Base-by-base conservation (phyloP, 2,888 invertebrate species). In the Drosophila cyrtoloma region DNA sequence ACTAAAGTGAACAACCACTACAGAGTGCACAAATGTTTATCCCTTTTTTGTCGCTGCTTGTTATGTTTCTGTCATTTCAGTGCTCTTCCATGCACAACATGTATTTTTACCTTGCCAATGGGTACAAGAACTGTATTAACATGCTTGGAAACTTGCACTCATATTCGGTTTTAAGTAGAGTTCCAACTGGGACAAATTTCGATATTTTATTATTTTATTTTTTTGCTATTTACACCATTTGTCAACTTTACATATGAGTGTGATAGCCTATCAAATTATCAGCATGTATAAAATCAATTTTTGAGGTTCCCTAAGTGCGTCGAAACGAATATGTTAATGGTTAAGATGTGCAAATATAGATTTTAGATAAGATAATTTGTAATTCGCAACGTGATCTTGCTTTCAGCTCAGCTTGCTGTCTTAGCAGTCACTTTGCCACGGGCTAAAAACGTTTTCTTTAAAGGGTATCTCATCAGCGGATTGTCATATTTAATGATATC, bases 401-500 rank as follows among this genome's bases (percentile, higher is more conserved):
- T 26, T n/a, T n/a, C 9, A 42, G 4, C n/a, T n/a, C 5, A n/a
- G 42, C 37, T 37, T 37, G 10, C 42, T 32, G 32, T 32, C 44
- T 42, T n/a, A 10, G 10, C 22, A 14, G 22, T 7, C 22, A 6
- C 47, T 47, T 22, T 16, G 7, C 14, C 7, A 7, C 7, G 12
- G 26, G 14, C 26, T 37, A 10, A 19, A 6, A 16, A 26, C 32
- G 57, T 57, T 73, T 68, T 71, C 55, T 62, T 64, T 66, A 69
- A 59, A 82, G 80, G 44, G 86, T 78, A 86, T 82, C 59, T 64
- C 42, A 72, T 69, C 58, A 72, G 74, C 57, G 47, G 52, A 56
- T 28, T 63, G 39, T n/a, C n/a, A 5, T 30, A 30, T 55, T 59
- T n/a, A 22, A 56, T 50, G 42, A 55, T 55, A 51, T 53, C n/a